Base-by-base conservation (phyloP, 2,113 vertebrate species). In the Heterotis niloticus region DNA sequence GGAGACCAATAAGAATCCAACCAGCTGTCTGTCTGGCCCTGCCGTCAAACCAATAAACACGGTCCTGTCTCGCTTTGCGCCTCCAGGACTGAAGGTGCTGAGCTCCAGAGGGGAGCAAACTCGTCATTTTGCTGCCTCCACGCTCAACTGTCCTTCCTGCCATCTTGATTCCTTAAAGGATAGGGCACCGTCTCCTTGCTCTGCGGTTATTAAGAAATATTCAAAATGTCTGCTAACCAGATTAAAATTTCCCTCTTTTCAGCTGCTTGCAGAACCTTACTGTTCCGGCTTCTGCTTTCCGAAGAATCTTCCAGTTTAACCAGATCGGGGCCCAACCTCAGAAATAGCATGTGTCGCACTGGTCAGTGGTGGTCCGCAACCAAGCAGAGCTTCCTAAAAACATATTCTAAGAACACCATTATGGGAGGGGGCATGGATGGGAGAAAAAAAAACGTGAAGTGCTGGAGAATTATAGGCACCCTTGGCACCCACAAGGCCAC, bases 41-140 rank as follows among this genome's bases (percentile, higher is more conserved):
- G 60, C 72, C 54, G 76, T 75, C 72, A 77, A 82, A 81, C 80
- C 81, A 81, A 83, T 80, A 79, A 77, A 44, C 65, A 76, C n/a
- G 18, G 9, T 74, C 79, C 57, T 72, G 76, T 72, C 64, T 57
- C 76, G 84, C 80, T 76, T 81, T 79, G 76, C 64, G 81, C 71
- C 57, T 85, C 84, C 71, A 78, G 65, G 17, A 80, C 83, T 44
- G 34, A 44, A 44, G 82, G 86, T 90, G 85, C 84, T 87, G 81
- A 85, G 83, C 79, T 83, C 79, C 77, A 81, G 78, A 86, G 84
- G 5, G n/a, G 57, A 59, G 26, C 16, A 59, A 54, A 74, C 16
- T 82, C 84, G 62, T 70, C 70, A 69, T 78, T 81, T 83, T 78
- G 57, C 75, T 80, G 82, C 83, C 87, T 84, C 84, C 67, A 79